Percentiles rank a stretch among this genome's conserved stretches.
Conservation (phyloP, 2,797 vertebrate species). For the Eurystomus glaucurus region DNA sequence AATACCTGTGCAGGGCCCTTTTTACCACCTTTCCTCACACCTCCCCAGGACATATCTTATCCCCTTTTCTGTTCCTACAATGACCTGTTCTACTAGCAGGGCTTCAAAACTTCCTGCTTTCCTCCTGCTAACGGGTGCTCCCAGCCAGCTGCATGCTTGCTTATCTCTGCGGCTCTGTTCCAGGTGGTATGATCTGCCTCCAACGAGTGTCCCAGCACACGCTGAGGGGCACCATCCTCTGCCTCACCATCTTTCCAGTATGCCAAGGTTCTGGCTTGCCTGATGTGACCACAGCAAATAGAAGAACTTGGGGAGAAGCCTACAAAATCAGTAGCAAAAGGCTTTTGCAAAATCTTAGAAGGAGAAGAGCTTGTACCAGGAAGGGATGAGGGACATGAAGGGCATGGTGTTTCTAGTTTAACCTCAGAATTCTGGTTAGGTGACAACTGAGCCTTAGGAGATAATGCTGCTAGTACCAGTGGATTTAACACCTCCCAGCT, state of each 20-base stretch:
- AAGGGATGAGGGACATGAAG: neutral
- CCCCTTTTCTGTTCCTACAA: neutral
- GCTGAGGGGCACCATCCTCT: neutral
- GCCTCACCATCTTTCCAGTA: neutral
- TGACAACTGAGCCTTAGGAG: neutral
- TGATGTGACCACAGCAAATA: neutral
- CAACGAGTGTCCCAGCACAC: fast-evolving
- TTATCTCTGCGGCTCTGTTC: neutral
- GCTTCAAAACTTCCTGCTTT: neutral
- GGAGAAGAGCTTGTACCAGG: neutral
- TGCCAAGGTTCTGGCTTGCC: neutral
- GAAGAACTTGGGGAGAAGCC: neutral
- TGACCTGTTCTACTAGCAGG: neutral
- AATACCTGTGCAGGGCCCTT: neutral
- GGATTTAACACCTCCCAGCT: neutral
- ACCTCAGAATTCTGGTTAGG: neutral
- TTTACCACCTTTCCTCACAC: neutral
- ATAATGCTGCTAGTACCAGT: neutral
- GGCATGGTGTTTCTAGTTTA: neutral
- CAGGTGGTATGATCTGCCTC: fast-evolving
- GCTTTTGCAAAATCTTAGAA: neutral
- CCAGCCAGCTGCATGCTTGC: neutral
- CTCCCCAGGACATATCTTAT: neutral
- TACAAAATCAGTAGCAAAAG: neutral
- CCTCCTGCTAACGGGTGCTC: fast-evolving